Conservation (phyloP, 2,888 invertebrate species). For the Nomada ruficornis region DNA sequence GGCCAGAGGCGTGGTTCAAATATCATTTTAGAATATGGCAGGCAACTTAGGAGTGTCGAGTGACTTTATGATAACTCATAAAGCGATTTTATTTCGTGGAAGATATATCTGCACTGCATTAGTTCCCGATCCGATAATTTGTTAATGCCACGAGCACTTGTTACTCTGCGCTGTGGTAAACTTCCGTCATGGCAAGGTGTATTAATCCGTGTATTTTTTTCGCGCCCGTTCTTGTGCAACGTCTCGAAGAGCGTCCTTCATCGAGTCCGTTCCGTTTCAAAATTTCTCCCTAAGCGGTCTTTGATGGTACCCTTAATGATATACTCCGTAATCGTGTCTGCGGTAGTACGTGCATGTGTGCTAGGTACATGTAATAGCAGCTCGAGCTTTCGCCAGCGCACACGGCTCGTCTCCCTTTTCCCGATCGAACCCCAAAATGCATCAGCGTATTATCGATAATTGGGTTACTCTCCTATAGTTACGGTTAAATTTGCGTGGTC, state of each 20-base stretch:
- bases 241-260: background rate
- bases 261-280: too few relatives aligned
- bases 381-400: background rate
- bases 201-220: conserved; percentile 17
- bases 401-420: conserved; percentile 36
- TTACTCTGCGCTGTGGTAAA: background rate
- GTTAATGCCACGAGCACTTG: conserved; percentile 5
- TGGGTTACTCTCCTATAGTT: conserved; percentile 40
- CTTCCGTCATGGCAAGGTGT: background rate
- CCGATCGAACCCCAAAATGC: conserved; percentile 52
- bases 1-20: too few relatives aligned
- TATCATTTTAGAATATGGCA: too few relatives aligned
- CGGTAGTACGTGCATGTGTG: conserved; percentile 10
- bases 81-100: too few relatives aligned
- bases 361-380: conserved; percentile 21
- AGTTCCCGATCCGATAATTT: background rate
- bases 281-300: background rate
- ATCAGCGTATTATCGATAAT: conserved; percentile 47
- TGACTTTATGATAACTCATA: too few relatives aligned
- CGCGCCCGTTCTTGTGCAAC: background rate
- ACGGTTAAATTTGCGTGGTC: conserved; percentile 38
- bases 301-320: conserved; percentile 26
- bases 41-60: too few relatives aligned
- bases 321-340: conserved; percentile 45
- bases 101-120: background rate